Evolutionary conservation across 2,888 invertebrate species (phyloP).

Genomic region (Erannis defoliaria): DNA sequence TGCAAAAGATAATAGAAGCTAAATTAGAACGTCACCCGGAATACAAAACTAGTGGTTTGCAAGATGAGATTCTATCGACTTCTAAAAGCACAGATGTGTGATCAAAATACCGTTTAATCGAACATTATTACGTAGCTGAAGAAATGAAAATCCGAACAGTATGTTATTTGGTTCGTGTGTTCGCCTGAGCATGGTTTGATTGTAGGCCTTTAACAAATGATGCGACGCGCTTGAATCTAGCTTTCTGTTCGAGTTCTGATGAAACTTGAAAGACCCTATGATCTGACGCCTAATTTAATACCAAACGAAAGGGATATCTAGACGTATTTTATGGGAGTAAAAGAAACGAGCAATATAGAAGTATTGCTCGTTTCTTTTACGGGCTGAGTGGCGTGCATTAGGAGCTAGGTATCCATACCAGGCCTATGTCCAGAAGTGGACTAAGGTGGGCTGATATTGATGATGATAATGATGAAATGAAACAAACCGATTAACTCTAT

Average conservation of each 20-base stretch:
- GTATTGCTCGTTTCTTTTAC: no score
- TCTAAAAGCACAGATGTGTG: constrained; percentile 83
- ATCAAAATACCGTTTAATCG: constrained; percentile 55
- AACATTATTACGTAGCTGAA: constrained; percentile 53
- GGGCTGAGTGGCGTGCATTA: no score
- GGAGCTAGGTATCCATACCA: no score
- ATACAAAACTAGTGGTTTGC: constrained; percentile 74
- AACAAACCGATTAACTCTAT: no score
- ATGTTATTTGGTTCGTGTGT: constrained; percentile 72
- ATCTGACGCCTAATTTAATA: no score
- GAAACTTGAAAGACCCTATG: no score
- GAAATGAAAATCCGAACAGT: constrained; percentile 70
- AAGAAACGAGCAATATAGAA: no score
- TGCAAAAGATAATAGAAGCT: constrained; percentile 76
- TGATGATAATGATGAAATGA: no score
- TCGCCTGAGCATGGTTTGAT: constrained; percentile 45
- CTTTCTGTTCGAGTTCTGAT: background rate
- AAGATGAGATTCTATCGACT: constrained; percentile 66
- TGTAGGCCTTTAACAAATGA: background rate
- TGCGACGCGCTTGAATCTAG: background rate
- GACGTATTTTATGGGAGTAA: no score
- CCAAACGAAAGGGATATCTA: no score
- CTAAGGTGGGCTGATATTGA: no score
- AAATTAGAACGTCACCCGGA: constrained; percentile 79
- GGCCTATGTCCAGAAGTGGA: no score